These are phyloP conservation scores for Ypsolopha scabrella DNA, from an alignment of 2,888 invertebrate genomes.

Conservation along the genomic window DNA sequence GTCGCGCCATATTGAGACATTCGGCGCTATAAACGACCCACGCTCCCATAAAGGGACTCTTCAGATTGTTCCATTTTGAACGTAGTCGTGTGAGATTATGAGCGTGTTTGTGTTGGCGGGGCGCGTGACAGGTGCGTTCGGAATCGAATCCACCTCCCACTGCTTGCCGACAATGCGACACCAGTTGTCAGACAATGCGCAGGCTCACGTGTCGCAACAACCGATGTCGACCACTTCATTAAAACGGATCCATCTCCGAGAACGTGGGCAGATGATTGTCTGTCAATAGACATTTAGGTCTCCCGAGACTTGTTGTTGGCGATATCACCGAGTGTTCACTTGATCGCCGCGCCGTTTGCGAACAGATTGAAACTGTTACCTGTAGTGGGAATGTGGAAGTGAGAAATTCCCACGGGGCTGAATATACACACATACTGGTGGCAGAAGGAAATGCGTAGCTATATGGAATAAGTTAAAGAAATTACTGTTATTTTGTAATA, in stretches of 20 bases:
- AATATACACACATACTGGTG: too few relatives aligned
- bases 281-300: conserved; percentile 20
- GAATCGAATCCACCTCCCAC: conserved; percentile 57
- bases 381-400: conserved; percentile 1
- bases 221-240: conserved; percentile 53
- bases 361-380: conserved; percentile 6
- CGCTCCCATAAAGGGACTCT: conserved; percentile 13
- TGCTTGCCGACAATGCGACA: conserved; percentile 54
- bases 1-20: conserved; percentile 41
- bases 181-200: conserved; percentile 25
- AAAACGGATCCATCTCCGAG: conserved; percentile 46
- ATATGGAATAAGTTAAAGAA: too few relatives aligned
- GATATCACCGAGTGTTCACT: too few relatives aligned
- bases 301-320: not conserved
- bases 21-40: conserved; percentile 25
- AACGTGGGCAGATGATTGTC: conserved; percentile 52
- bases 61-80: conserved; percentile 10
- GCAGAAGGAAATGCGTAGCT: too few relatives aligned
- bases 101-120: conserved; percentile 21
- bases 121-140: conserved; percentile 53
- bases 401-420: not conserved
- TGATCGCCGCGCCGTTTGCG: not conserved
- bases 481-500: too few relatives aligned
- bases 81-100: conserved; percentile 25
- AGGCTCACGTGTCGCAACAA: conserved; percentile 43